Percentiles rank a stretch among this genome's conserved stretches.
Evolutionary conservation across 2,888 invertebrate species (phyloP).

Genomic region (Emmelina monodactyla): DNA sequence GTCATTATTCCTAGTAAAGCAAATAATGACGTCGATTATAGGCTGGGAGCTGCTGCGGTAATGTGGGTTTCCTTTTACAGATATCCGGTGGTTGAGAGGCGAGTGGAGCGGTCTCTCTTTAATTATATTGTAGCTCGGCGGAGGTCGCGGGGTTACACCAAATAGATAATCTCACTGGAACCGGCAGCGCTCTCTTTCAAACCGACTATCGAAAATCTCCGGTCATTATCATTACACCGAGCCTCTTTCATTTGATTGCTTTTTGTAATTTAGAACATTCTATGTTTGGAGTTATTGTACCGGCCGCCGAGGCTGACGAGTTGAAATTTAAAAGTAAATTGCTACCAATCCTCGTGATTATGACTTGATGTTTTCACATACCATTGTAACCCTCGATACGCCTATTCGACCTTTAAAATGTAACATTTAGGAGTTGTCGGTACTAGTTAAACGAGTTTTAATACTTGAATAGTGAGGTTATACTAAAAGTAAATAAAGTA

Average conservation of each 20-base stretch:
- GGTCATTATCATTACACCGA: constrained; percentile 43
- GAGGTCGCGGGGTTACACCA: constrained; percentile 63
- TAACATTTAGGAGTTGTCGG: no score
- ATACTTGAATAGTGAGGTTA: no score
- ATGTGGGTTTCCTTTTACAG: constrained; percentile 24
- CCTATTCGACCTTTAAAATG: no score
- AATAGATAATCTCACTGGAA: constrained; percentile 61
- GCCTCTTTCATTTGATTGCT: constrained; percentile 46
- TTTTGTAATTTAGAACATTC: constrained; percentile 48
- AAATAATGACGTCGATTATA: constrained; percentile 50
- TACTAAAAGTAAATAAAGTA: no score
- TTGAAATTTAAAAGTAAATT: no score
- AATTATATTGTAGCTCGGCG: constrained; percentile 60
- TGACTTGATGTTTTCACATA: no score
- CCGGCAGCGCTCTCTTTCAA: constrained; percentile 36
- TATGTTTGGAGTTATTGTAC: constrained; percentile 44
- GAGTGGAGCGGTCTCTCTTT: constrained; percentile 46
- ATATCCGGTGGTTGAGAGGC: constrained; percentile 22
- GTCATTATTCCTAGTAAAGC: no score
- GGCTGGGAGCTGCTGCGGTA: background rate
- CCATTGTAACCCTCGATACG: no score
- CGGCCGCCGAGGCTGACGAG: no score
- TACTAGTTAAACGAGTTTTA: no score
- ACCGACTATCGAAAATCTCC: constrained; percentile 24
- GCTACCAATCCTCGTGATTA: no score